Base-by-base conservation (phyloP, 2,888 invertebrate species). In the Megamerina dolium region DNA sequence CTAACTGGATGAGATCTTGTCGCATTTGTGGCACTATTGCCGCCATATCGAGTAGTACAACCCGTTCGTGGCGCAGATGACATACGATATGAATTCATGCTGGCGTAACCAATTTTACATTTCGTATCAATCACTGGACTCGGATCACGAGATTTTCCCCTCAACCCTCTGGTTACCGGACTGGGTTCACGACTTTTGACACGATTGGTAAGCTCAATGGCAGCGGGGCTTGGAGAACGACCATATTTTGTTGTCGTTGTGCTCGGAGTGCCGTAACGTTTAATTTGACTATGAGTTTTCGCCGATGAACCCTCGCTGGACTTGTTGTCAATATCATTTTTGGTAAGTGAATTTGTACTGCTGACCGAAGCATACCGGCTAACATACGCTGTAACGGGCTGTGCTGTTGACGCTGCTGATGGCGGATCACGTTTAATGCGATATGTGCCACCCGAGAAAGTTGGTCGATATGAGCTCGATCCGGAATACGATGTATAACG, bases 131-230 rank as follows among this genome's bases (percentile, higher is more conserved):
- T 51, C n/a, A 53, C 76, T 10, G 77, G 77, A 57, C 77, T 76
- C 5, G 74, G 61, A 41, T 75, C 75, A 46, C 76, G 69, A 16
- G 77, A 71, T 26, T 64, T 73, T 2, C 63, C 66, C 2, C 65
- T 51, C 3, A 59, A 41, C n/a, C 58, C 52, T 29, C 64, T 58
- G 4, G 60, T 31, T 41, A 74, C 70, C 4, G 79, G 79, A 61
- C 79, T 79, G 3, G 77, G 75, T 55, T 79, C 79, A 56, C 79
- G 73, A 48, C 76, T 78, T 33, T 61, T 63, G 18, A 62, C 57
- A 2, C 64, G 59, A 40, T 62, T 65, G 12, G 65, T 67, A 17
- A 65, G 70, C 29, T 64, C 61, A 12, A 65, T 46, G 3, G 64
- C 62, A 8, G 60, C 64, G 0, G 72, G 72, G 50, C 70, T 70